These are phyloP conservation scores for Drosophila sordidula DNA, from an alignment of 2,888 invertebrate genomes.

Conservation along the genomic window DNA sequence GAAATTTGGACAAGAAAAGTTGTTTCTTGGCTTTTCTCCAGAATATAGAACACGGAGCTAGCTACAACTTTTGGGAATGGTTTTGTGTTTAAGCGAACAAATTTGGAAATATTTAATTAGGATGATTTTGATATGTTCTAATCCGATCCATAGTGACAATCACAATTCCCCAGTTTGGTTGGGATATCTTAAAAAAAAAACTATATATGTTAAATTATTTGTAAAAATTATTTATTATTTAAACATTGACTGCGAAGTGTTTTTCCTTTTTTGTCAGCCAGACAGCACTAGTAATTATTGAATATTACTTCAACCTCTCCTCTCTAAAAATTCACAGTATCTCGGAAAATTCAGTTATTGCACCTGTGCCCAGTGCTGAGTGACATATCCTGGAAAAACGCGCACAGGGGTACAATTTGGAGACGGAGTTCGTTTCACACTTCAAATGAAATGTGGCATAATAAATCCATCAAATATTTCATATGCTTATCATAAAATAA, in stretches of 20 bases:
- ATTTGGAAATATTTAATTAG: too few relatives aligned
- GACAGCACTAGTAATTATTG: too few relatives aligned
- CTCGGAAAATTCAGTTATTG: conserved; percentile 3
- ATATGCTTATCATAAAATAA: conserved; percentile 73
- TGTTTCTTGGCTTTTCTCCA: not conserved
- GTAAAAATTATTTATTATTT: too few relatives aligned
- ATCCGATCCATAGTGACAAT: too few relatives aligned
- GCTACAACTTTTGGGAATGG: not conserved
- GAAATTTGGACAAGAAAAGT: conserved; percentile 11
- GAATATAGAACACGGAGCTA: conserved; percentile 5
- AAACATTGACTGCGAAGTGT: too few relatives aligned
- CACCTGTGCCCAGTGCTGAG: conserved; percentile 51
- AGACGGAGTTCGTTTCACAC: conserved; percentile 43
- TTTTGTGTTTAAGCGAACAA: not conserved
- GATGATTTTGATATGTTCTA: too few relatives aligned
- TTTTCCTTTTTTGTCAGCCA: too few relatives aligned
- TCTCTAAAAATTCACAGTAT: not conserved
- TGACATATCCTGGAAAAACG: conserved; percentile 56
- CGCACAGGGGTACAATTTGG: conserved; percentile 26
- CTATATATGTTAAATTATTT: too few relatives aligned
- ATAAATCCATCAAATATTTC: conserved; percentile 77
- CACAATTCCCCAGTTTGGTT: too few relatives aligned
- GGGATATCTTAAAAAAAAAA: too few relatives aligned
- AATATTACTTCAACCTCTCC: too few relatives aligned
- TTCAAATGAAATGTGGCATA: conserved; percentile 30